These are phyloP conservation scores for Bembecia ichneumoniformis DNA, from an alignment of 2,888 invertebrate genomes.

Conservation along the genomic window DNA sequence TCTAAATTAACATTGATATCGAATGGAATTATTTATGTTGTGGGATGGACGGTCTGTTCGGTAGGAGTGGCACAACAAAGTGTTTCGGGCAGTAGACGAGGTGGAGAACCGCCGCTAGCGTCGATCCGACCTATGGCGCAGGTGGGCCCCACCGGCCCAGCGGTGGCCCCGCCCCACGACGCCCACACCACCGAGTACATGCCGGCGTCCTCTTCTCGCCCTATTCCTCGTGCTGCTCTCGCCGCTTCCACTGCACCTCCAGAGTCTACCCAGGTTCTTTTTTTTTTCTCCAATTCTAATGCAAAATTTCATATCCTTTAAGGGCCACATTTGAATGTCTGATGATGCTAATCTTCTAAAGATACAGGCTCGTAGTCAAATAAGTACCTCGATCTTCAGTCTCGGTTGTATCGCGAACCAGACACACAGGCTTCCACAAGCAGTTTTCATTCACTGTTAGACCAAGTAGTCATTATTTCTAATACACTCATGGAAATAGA, in stretches of 20 bases:
- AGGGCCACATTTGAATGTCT: too few relatives aligned
- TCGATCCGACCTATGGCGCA: conserved; percentile 93
- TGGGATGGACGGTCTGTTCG: too few relatives aligned
- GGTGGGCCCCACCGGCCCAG: conserved; percentile 84
- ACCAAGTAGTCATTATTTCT: too few relatives aligned
- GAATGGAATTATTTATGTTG: too few relatives aligned
- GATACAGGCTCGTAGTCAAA: too few relatives aligned
- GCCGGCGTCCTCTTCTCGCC: conserved; percentile 84
- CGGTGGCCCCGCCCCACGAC: conserved; percentile 75
- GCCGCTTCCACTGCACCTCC: conserved; percentile 76
- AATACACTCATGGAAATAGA: too few relatives aligned
- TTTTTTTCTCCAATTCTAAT: conserved; percentile 12
- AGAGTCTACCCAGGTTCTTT: conserved; percentile 49
- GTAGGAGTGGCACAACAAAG: conserved; percentile 60
- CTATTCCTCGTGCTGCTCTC: conserved; percentile 73
- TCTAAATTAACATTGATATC: too few relatives aligned
- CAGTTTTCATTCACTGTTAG: too few relatives aligned
- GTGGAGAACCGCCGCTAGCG: conserved; percentile 86
- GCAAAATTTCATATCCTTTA: conserved; percentile 7
- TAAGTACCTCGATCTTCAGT: too few relatives aligned
- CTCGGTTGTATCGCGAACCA: too few relatives aligned
- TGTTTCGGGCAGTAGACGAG: conserved; percentile 74
- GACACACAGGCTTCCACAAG: too few relatives aligned
- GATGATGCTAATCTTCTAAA: too few relatives aligned
- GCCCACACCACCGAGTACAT: conserved; percentile 67